Evolutionary conservation across 1,140 invertebrate genomes (phyloP), one percentile per base, ranked within the genome.

Genomic region (Dysdera silvatica): DNA sequence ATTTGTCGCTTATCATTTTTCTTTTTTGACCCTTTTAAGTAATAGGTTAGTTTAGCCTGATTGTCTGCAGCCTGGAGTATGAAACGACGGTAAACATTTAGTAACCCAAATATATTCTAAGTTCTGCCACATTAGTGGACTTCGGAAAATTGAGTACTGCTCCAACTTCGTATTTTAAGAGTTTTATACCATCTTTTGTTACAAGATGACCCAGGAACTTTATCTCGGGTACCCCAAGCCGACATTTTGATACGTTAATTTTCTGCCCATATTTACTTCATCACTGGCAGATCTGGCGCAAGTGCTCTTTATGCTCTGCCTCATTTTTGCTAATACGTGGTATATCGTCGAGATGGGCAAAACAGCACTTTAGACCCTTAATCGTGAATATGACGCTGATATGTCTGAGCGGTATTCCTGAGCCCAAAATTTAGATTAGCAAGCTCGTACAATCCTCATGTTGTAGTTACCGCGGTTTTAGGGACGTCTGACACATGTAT

Each of bases 61-160:
- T 23, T 56, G 1, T 29, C 32, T 0, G 71, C 61, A 8, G 72
- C 62, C 43, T 72, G 68, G 16, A 54, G 64, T 20, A 77, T 55
- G 60, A 76, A 78, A 61, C 65, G 71, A 6, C 67, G 69, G 67
- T 78, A 77, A 68, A 72, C 76, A 55, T 75, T 76, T 3, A 76
- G 53, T 28, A 74, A 58, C 74, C 75, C 18, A 74, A n/a, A 62
- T 74, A 74, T 7, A 68, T 41, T 51, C 70, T 65, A 7, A 76
- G 35, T 63, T 74, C 64, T 12, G 67, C 67, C 24, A 71, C 53
- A 60, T 75, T 68, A 29, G 10, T 57, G 0, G 76, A 76, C 47
- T 40, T 51, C 10, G 70, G 67, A 0, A 76, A 72, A 0, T 75
- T 45, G 14, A n/a, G 57, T 31, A 78, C 75, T 1, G 75, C 72